Base-by-base conservation (phyloP, 2,113 vertebrate species). In the Sapayoa aenigma region DNA sequence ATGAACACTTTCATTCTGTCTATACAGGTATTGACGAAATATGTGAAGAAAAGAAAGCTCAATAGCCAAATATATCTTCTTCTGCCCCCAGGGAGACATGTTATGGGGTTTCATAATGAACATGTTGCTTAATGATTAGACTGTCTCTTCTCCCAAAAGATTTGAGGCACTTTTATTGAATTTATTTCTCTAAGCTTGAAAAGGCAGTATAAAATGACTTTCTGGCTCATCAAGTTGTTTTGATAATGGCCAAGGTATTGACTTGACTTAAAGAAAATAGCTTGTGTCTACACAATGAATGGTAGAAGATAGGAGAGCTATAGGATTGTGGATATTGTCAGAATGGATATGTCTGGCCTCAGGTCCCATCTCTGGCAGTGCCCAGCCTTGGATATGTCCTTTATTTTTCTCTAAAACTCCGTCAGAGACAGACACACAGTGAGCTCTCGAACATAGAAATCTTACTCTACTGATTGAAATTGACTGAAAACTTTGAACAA, bases 141-240 rank as follows among this genome's bases (percentile, higher is more conserved):
- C 53, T 88, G 84, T 66, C 94, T 81, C 89, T 85, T 94, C 58
- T 84, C 47, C 65, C 79, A 80, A 35, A 91, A 91, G 79, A 94
- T 91, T 65, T 58, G 41, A 87, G 77, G 42, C 31, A 47, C n/a
- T 91, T 63, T 66, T 94, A 96, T 95, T 77, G 92, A 93, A 76
- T 94, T 93, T 84, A 87, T 68, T 84, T 90, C 87, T 93, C 74
- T 62, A 78, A 46, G 80, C 93, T 95, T 94, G 90, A 94, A 93
- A 96, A 87, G 87, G 56, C 62, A 84, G 41, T 88, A 52, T 75
- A 93, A 93, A 93, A 93, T 82, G 1, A 74, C 94, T 90, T 91
- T 94, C 67, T 14, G 3, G 63, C 68, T 94, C 92, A 95, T 95
- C 89, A 93, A 47, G 82, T 52, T 86, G 74, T 87, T 96, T 89